These are phyloP conservation scores for Ooceraea biroi DNA, from an alignment of 1,140 invertebrate genomes.

Conservation along the genomic window DNA sequence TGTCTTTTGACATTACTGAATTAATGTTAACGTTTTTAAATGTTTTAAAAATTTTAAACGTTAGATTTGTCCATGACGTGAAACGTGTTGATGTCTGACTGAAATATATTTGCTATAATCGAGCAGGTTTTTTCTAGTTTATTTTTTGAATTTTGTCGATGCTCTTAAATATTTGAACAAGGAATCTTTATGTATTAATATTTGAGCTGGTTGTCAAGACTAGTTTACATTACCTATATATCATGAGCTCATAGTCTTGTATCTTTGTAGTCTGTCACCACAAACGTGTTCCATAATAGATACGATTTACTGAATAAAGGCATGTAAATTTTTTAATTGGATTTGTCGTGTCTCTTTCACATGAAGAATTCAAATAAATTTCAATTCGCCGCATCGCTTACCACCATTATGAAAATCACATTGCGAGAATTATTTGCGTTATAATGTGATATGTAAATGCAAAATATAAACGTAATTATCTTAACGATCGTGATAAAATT, in stretches of 20 bases:
- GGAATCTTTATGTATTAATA: slow-evolving; percentile 34
- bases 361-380: slow-evolving; percentile 45
- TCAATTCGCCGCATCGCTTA: slow-evolving; percentile 8
- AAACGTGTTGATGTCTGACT: too few relatives aligned
- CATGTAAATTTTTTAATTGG: slow-evolving; percentile 54
- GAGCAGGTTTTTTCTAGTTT: neutral
- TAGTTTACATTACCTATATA: too few relatives aligned
- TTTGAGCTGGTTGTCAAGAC: too few relatives aligned
- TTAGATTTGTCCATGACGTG: neutral
- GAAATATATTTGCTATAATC: neutral
- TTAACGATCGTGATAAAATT: neutral
- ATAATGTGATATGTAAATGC: neutral
- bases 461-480: neutral
- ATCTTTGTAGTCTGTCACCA: too few relatives aligned
- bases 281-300: too few relatives aligned
- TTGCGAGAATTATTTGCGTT: slow-evolving; percentile 28
- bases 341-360: slow-evolving; percentile 39
- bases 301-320: slow-evolving; percentile 52
- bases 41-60: slow-evolving; percentile 7
- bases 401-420: slow-evolving; percentile 24
- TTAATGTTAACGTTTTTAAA: neutral
- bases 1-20: neutral
- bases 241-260: too few relatives aligned
- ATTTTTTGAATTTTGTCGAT: neutral
- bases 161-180: slow-evolving; percentile 27